Evolutionary conservation across 2,113 vertebrate species (phyloP), one percentile per base, ranked within the genome.

Genomic region (Acinonyx jubatus): DNA sequence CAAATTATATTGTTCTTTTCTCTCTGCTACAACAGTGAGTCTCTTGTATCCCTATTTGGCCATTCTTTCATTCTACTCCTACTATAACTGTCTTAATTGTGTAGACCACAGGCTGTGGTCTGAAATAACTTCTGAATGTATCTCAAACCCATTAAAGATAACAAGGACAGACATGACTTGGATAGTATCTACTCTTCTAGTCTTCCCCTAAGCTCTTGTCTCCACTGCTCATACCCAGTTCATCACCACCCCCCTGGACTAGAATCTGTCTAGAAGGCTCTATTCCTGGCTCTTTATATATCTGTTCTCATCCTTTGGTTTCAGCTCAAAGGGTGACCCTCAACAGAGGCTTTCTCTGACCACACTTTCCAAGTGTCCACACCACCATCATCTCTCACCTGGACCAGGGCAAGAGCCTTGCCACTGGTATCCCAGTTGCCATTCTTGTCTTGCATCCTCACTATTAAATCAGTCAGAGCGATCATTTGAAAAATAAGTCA

Each of bases 191-290:
- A 9, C 27, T 61, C 83, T 82, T 48, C 29, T 63, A 16, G 13
- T 2, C 23, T 65, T 31, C 36, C 50, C 55, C 25, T 86, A 4
- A n/a, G 10, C 31, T 21, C 3, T 48, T 6, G 33, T 61, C 6
- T 50, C 29, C 9, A 1, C 27, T 13, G 3, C 19, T 65, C 29
- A 61, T 13, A 36, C 2, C 14, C 25, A 31, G 36, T 50, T 45
- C 23, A 10, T 23, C 16, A 25, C 8, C 18, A 52, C 27, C 21
- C 11, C 27, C 16, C 25, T 14, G 4, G 65, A 12, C 10, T 63
- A 45, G 0, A 7, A 5, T 27, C 25, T 71, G 0, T 36, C 55
- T 4, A 6, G 33, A 78, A 65, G 19, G 1, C 16, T 13, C 12
- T 65, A 31, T 73, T 66, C 3, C 27, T 57, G 36, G 12, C 12